These are phyloP conservation scores for Rotaria sp. DNA, from an alignment of 2,888 invertebrate species.

Conservation along the genomic window DNA sequence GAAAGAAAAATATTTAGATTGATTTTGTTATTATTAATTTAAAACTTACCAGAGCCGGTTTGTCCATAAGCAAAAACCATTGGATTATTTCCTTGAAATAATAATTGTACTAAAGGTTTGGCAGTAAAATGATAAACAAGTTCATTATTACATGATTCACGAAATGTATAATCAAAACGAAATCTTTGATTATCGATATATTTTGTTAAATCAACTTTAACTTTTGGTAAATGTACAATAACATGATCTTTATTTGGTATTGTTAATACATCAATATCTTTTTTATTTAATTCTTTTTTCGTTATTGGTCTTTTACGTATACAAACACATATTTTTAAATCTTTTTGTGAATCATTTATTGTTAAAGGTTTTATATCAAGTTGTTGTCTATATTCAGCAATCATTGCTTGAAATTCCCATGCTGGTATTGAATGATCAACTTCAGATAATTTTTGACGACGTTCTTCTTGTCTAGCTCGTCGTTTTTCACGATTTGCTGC, in stretches of 20 bases:
- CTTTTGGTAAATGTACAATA: constrained; percentile 59
- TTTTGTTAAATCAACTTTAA: constrained; percentile 89
- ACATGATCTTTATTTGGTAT: constrained; percentile 76
- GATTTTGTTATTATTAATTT: neutral
- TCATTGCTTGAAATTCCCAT: constrained; percentile 40
- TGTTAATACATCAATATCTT: constrained; percentile 92
- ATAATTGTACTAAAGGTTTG: constrained; percentile 87
- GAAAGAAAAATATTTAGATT: neutral
- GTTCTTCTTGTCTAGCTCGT: constrained; percentile 79
- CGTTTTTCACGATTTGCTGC: constrained; percentile 92
- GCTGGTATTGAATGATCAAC: constrained; percentile 36
- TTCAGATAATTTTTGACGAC: constrained; percentile 68
- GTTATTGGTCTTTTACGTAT: constrained; percentile 91
- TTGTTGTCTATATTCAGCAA: constrained; percentile 35
- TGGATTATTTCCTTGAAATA: constrained; percentile 97
- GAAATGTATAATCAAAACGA: constrained; percentile 96
- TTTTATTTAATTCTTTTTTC: constrained; percentile 77
- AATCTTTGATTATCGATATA: constrained; percentile 96
- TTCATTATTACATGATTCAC: constrained; percentile 87
- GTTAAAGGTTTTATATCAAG: constrained; percentile 29
- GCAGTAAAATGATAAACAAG: constrained; percentile 86
- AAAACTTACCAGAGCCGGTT: constrained; percentile 82
- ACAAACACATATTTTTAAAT: constrained; percentile 83
- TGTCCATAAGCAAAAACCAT: constrained; percentile 99
- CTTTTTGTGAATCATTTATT: constrained; percentile 58